These are phyloP conservation scores for Spisula solida DNA, from an alignment of 2,888 invertebrate species.

Conservation along the genomic window DNA sequence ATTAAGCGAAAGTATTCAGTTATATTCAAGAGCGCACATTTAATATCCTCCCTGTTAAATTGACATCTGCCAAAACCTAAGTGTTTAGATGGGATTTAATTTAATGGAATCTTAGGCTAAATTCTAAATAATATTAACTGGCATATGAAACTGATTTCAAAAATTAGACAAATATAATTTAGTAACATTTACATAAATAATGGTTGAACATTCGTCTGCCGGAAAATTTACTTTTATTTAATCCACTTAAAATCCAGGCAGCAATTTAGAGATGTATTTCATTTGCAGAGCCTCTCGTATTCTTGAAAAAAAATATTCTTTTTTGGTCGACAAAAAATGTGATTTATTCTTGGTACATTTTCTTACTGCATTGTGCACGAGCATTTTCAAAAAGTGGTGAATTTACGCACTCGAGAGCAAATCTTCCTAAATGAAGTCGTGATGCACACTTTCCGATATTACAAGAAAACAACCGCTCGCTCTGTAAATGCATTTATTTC, in stretches of 20 bases:
- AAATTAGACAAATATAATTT: constrained; percentile 42
- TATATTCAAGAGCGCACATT: constrained; percentile 56
- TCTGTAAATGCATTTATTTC: too few species aligned
- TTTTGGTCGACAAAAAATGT: neutral
- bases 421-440: neutral
- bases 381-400: neutral
- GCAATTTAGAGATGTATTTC: constrained; percentile 33
- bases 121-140: constrained; percentile 43
- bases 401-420: neutral
- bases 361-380: neutral
- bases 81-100: constrained; percentile 42
- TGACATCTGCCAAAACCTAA: constrained; percentile 67
- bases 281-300: neutral
- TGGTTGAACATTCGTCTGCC: constrained; percentile 33
- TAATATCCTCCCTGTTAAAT: constrained; percentile 55
- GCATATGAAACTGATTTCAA: constrained; percentile 47
- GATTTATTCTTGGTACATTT: neutral
- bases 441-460: neutral
- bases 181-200: constrained; percentile 42
- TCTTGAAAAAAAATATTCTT: neutral
- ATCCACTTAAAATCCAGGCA: constrained; percentile 35
- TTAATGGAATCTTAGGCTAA: constrained; percentile 50
- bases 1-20: constrained; percentile 67
- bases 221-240: constrained; percentile 39
- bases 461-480: neutral